These are phyloP conservation scores for Spheniscus mendiculus DNA, from an alignment of 2,113 vertebrate species.

Conservation along the genomic window DNA sequence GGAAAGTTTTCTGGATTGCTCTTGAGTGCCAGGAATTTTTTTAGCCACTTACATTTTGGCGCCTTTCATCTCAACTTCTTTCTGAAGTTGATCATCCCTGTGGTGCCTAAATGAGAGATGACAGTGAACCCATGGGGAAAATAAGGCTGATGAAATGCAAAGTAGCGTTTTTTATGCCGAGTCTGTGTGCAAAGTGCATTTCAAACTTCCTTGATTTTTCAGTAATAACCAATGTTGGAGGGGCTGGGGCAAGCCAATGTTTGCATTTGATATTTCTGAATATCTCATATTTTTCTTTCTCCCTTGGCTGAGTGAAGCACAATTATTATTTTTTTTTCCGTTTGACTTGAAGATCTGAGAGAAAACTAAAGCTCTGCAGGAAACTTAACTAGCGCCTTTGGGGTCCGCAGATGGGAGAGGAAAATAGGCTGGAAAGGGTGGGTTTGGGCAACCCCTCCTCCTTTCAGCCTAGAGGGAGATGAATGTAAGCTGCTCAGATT, in stretches of 20 bases:
- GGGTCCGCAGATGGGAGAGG: neutral
- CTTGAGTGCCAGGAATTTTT: neutral
- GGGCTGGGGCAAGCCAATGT: neutral
- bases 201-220: constrained; percentile 56
- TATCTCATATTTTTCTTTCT: neutral
- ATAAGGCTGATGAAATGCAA: constrained; percentile 64
- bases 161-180: constrained; percentile 29
- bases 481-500: neutral
- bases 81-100: constrained; percentile 60
- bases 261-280: constrained; percentile 24
- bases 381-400: neutral
- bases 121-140: constrained; percentile 62
- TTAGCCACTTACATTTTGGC: neutral
- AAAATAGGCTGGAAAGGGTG: neutral
- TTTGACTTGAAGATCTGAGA: neutral
- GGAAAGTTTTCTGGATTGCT: constrained; percentile 8
- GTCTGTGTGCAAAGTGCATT: constrained; percentile 50
- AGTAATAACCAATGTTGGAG: neutral
- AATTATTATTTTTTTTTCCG: neutral
- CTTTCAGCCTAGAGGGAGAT: neutral
- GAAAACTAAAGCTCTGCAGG: neutral
- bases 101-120: constrained; percentile 62
- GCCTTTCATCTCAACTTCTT: constrained; percentile 56
- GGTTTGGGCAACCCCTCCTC: neutral
- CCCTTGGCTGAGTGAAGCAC: neutral